Evolutionary conservation across 2,113 vertebrate species (phyloP).

Genomic region (Dascyllus trimaculatus): DNA sequence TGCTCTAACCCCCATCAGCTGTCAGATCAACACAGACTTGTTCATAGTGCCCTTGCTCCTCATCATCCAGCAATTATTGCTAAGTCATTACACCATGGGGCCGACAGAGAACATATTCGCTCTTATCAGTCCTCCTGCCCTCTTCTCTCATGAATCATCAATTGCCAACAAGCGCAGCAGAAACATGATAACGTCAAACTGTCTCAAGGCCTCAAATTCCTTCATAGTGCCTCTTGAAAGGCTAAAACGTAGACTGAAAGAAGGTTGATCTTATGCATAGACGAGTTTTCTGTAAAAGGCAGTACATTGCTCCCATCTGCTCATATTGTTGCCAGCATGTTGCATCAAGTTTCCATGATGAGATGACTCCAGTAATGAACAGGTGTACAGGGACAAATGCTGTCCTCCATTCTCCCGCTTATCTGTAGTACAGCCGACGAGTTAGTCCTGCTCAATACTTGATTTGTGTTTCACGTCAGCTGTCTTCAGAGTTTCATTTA

Average conservation of each 20-base stretch:
- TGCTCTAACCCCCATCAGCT: conserved; percentile 40
- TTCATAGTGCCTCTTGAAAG: conserved; percentile 11
- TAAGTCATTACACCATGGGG: conserved; percentile 50
- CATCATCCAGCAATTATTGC: conserved; percentile 53
- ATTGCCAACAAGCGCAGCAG: conserved; percentile 42
- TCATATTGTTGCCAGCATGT: conserved; percentile 24
- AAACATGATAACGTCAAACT: conserved; percentile 47
- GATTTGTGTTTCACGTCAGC: conserved; percentile 29
- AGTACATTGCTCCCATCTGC: not conserved
- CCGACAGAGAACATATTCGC: conserved; percentile 33
- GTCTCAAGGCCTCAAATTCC: conserved; percentile 24
- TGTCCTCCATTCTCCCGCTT: not conserved
- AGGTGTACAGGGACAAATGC: not conserved
- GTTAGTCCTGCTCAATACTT: conserved; percentile 1
- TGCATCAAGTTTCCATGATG: not conserved
- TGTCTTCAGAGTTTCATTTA: conserved; percentile 13
- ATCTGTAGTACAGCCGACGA: conserved; percentile 14
- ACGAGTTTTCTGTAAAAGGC: not conserved
- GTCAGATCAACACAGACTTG: conserved; percentile 53
- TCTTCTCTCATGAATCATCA: conserved; percentile 50
- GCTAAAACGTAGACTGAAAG: not conserved
- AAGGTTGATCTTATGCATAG: not conserved
- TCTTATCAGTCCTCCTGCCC: conserved; percentile 42
- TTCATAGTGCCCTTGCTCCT: conserved; percentile 33
- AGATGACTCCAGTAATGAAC: not conserved